Conservation (phyloP, 2,888 invertebrate species). For the Latrodectus hesperus region DNA sequence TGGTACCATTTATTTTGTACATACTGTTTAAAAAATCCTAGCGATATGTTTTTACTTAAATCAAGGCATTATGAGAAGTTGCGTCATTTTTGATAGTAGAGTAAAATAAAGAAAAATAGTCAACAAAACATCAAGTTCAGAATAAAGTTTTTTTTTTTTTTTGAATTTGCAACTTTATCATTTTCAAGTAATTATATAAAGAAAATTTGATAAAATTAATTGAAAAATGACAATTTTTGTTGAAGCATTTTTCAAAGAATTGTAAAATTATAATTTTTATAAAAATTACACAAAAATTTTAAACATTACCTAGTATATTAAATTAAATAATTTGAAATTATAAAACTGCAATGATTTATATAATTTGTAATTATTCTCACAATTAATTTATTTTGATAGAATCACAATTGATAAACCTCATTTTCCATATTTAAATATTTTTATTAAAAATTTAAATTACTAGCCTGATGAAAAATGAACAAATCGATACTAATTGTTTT, state of each 20-base stretch:
- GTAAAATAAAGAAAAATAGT: not conserved
- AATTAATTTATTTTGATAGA: no score
- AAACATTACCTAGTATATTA: no score
- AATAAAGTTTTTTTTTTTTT: not conserved
- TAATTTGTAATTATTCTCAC: no score
- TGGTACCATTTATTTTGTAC: not conserved
- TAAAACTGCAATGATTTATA: no score
- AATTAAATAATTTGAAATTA: no score
- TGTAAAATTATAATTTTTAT: not conserved
- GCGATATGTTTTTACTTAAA: not conserved
- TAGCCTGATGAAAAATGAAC: no score
- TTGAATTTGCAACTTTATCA: no score
- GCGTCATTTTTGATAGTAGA: not conserved
- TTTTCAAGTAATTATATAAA: not conserved
- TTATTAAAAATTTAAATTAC: no score
- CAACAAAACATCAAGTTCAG: not conserved
- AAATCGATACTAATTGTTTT: no score
- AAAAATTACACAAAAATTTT: not conserved
- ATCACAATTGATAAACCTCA: no score
- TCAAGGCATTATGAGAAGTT: not conserved
- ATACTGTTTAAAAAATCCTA: not conserved
- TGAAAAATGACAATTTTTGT: not conserved
- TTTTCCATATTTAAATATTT: no score
- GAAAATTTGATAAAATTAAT: not conserved
- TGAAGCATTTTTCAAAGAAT: not conserved